These are phyloP conservation scores for Cotesia typhae DNA, from an alignment of 1,140 invertebrate species.

Conservation along the genomic window DNA sequence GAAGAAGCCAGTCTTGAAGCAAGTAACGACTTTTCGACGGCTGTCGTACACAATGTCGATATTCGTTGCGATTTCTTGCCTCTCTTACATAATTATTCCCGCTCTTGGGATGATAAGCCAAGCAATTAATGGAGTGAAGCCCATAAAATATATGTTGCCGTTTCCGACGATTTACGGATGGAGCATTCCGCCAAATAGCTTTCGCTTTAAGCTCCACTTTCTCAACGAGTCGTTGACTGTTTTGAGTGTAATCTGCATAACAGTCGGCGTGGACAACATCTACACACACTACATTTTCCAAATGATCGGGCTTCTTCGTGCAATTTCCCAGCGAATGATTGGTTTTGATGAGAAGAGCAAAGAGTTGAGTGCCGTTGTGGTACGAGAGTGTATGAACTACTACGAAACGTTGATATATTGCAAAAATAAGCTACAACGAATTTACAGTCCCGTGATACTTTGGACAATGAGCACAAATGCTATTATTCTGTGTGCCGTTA, in stretches of 20 bases:
- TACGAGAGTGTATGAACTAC: conserved; percentile 27
- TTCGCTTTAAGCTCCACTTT: not conserved
- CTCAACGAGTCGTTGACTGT: not conserved
- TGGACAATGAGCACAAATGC: conserved; percentile 42
- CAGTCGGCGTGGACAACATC: conserved; percentile 40
- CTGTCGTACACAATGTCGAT: not conserved
- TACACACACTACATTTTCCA: conserved; percentile 44
- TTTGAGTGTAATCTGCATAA: conserved; percentile 17
- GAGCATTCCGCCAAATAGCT: conserved; percentile 4
- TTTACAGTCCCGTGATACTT: conserved; percentile 45
- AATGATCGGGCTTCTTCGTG: conserved; percentile 33
- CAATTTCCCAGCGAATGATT: conserved; percentile 26
- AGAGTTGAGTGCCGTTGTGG: not conserved
- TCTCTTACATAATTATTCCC: not conserved
- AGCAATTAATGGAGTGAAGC: not conserved
- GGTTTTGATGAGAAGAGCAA: conserved; percentile 31
- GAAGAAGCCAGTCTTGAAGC: not conserved
- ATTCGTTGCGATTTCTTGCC: not conserved
- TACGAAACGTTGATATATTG: conserved; percentile 35
- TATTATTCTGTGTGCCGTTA: conserved; percentile 44
- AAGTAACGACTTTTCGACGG: not conserved
- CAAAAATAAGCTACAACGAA: conserved; percentile 39
- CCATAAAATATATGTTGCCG: not conserved
- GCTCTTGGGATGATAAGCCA: not conserved
- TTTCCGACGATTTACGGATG: not conserved